A percentile compares a stretch with the other conserved stretches of the same genome.
phyloP scores from a whole-genome alignment of 1,140 invertebrate genomes.

The Thaumetopoea pityocampa region DNA sequence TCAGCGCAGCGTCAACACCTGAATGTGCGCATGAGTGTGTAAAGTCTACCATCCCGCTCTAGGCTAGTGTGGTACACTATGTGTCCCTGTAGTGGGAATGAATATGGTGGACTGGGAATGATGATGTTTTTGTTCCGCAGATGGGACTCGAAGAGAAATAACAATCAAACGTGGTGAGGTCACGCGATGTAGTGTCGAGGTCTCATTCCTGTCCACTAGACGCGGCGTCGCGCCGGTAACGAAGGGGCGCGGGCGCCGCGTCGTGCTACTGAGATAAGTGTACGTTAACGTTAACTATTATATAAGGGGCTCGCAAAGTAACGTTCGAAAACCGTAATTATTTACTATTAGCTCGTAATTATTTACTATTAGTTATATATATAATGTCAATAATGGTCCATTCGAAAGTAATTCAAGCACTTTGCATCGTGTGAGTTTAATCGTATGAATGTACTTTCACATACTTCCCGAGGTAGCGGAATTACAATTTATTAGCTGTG shows the following conservation, averaged over 20 bases:
- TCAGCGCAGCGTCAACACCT: too few species aligned
- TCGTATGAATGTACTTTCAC: too few species aligned
- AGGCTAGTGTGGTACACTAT: too few species aligned
- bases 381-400: conserved; percentile 6
- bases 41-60: too few species aligned
- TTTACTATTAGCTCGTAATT: conserved; percentile 3
- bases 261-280: conserved; percentile 8
- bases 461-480: too few species aligned
- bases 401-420: not conserved
- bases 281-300: conserved; percentile 9
- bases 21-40: too few species aligned
- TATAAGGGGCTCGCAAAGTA: conserved; percentile 11
- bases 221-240: conserved; percentile 25
- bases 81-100: too few species aligned
- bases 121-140: conserved; percentile 23
- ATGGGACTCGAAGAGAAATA: conserved; percentile 50
- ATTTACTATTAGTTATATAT: conserved; percentile 5
- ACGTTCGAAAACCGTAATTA: conserved; percentile 2
- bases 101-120: too few species aligned
- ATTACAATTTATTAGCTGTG: too few species aligned
- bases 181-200: conserved; percentile 30
- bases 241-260: conserved; percentile 16
- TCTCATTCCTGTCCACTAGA: conserved; percentile 27
- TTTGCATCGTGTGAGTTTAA: too few species aligned
- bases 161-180: conserved; percentile 35